Conservation (phyloP, 2,113 vertebrate genomes). For the Mirounga angustirostris region DNA sequence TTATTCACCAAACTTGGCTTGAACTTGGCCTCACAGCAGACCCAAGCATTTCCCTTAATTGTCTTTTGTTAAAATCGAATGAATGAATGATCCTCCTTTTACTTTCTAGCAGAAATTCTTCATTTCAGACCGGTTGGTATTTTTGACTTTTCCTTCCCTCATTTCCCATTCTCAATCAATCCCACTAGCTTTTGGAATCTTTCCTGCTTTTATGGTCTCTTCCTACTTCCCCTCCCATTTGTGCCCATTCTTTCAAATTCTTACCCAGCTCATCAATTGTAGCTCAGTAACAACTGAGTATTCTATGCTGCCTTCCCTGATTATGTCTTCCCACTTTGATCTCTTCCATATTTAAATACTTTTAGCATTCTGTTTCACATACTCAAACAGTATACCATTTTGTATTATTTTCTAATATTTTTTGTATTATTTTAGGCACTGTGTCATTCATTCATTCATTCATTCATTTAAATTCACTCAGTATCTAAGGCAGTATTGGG, state of each 20-base stretch:
- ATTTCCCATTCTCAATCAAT: not conserved
- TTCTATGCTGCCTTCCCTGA: not conserved
- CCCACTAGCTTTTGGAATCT: not conserved
- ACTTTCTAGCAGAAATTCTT: not conserved
- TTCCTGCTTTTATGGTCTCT: not conserved
- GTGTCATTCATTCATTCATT: not conserved
- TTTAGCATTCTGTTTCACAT: not conserved
- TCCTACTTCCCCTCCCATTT: not conserved
- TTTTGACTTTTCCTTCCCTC: not conserved
- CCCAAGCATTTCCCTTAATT: not conserved
- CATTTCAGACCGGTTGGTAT: not conserved
- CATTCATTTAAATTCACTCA: not conserved
- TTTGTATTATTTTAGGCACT: not conserved
- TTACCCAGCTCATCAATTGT: not conserved
- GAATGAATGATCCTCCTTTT: not conserved
- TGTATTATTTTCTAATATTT: not conserved
- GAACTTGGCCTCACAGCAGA: not conserved
- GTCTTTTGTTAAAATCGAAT: not conserved
- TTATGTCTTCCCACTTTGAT: not conserved
- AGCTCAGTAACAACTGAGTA: too few species aligned
- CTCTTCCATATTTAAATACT: not conserved
- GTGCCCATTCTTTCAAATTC: not conserved
- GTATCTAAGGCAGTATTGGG: not conserved
- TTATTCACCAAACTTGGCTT: not conserved
- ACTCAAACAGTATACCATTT: not conserved